Conservation (phyloP, 2,797 vertebrate species). For the Argentina silus region DNA sequence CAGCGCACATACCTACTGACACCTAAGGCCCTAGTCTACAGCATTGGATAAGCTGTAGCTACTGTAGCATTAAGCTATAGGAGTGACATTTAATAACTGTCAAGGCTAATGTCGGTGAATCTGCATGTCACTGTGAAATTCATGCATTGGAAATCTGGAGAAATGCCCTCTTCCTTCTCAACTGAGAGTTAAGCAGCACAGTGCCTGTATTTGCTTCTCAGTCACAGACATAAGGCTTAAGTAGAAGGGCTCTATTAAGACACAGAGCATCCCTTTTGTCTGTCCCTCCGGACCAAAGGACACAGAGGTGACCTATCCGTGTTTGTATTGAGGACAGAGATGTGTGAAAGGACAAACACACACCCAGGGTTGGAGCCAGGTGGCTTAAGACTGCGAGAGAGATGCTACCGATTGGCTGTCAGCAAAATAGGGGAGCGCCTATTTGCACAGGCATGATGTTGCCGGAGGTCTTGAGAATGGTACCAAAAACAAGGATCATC, state of each 20-base stretch:
- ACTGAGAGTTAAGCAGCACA: not conserved
- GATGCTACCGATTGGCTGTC: too few species aligned
- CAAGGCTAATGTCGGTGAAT: not conserved
- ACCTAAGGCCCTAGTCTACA: constrained; percentile 40
- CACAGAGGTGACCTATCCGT: constrained; percentile 14
- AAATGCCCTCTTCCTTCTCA: not conserved
- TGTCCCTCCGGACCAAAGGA: constrained; percentile 13
- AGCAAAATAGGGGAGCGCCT: too few species aligned
- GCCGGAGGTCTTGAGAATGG: too few species aligned
- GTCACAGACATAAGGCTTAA: not conserved
- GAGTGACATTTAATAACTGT: constrained; percentile 15
- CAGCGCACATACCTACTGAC: constrained; percentile 55
- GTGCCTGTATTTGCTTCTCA: constrained; percentile 1
- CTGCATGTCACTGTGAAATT: not conserved
- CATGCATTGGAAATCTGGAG: not conserved
- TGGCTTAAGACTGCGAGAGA: not conserved
- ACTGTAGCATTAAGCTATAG: not conserved
- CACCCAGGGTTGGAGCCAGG: not conserved
- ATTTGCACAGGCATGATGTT: too few species aligned
- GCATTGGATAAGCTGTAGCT: not conserved
- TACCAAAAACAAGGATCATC: not conserved
- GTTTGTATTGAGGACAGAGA: constrained; percentile 11
- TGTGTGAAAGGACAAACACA: constrained; percentile 3
- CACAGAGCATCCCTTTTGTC: not conserved
- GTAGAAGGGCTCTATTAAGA: constrained; percentile 7